Percentiles rank a stretch among this genome's conserved stretches.
Evolutionary conservation across 2,888 invertebrate genomes (phyloP).

Genomic region (Ephialtes manifestator): DNA sequence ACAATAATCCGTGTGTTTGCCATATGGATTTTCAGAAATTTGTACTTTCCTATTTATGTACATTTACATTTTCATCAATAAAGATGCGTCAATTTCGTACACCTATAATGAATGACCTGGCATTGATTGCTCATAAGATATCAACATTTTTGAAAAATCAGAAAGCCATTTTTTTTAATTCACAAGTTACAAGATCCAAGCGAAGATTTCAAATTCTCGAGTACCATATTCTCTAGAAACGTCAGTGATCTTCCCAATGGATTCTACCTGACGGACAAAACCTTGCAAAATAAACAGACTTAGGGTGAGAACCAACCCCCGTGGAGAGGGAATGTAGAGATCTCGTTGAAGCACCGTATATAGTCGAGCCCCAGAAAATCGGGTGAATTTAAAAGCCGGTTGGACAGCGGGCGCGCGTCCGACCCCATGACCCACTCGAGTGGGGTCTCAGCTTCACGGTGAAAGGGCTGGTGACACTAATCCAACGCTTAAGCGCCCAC

Average conservation of each 20-base stretch:
- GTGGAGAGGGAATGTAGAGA: slow-evolving; percentile 40
- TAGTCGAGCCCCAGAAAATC: slow-evolving; percentile 3
- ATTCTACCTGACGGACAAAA: slow-evolving; percentile 73
- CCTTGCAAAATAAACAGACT: slow-evolving; percentile 82
- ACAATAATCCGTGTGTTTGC: too few relatives aligned
- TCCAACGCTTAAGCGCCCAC: slow-evolving; percentile 77
- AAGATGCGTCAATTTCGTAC: too few relatives aligned
- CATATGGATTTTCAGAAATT: too few relatives aligned
- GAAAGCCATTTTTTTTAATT: background rate
- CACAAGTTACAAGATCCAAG: background rate
- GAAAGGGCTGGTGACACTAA: slow-evolving; percentile 80
- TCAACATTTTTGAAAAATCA: too few relatives aligned
- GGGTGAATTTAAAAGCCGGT: slow-evolving; percentile 71
- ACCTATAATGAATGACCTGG: too few relatives aligned
- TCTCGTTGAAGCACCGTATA: background rate
- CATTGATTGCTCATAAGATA: too few relatives aligned
- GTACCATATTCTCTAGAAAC: background rate
- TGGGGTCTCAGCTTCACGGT: slow-evolving; percentile 57
- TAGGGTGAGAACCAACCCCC: slow-evolving; percentile 57
- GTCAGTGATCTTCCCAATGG: background rate
- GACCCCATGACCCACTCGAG: slow-evolving; percentile 79
- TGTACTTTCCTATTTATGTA: too few relatives aligned
- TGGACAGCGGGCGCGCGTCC: slow-evolving; percentile 76
- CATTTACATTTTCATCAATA: too few relatives aligned
- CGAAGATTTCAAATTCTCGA: background rate